phyloP scores from a whole-genome alignment of 2,113 vertebrate species.

The Corythornis vintsioides region DNA sequence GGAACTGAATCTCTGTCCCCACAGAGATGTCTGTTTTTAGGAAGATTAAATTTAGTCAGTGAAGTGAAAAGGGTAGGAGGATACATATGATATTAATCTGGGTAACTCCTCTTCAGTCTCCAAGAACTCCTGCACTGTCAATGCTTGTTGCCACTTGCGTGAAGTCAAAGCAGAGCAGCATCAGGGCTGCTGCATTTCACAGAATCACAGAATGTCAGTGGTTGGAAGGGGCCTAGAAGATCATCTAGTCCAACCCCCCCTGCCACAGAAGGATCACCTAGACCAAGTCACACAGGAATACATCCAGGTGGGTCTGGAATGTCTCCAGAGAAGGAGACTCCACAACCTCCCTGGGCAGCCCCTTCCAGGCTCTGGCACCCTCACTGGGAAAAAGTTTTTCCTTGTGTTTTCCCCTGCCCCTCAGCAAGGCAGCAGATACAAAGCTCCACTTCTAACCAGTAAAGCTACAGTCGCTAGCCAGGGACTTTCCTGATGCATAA shows the following conservation, averaged over 20 bases:
- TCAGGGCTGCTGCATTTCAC: neutral
- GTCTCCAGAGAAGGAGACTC: too few relatives aligned
- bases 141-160: neutral
- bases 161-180: neutral
- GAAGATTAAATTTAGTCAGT: neutral
- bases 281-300: too few relatives aligned
- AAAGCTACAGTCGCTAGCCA: neutral
- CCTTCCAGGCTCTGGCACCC: too few relatives aligned
- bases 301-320: too few relatives aligned
- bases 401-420: too few relatives aligned
- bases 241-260: too few relatives aligned
- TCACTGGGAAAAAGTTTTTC: too few relatives aligned
- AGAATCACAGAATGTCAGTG: too few relatives aligned
- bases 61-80: neutral
- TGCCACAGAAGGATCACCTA: too few relatives aligned
- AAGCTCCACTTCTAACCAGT: neutral
- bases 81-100: neutral
- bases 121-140: rapidly evolving
- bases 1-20: neutral
- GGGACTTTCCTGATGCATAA: neutral
- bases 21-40: neutral
- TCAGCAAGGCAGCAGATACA: rapidly evolving
- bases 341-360: too few relatives aligned
- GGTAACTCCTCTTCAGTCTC: neutral
- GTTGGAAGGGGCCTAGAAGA: too few relatives aligned